Evolutionary conservation across 2,888 invertebrate species (phyloP).

Genomic region (Limnephilus rhombicus): DNA sequence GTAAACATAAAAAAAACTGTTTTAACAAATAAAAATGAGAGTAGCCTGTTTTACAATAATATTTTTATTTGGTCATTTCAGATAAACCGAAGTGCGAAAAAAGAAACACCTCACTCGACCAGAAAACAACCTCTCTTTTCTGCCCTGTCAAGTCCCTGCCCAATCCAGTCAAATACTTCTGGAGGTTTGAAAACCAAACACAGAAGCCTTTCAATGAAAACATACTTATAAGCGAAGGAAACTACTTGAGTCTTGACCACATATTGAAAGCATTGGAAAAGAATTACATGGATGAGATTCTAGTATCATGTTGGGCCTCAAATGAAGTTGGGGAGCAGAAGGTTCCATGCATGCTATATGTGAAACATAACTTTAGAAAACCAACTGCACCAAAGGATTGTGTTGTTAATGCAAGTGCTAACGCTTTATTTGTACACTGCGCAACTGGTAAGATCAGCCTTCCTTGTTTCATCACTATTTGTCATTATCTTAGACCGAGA

Average conservation of each 20-base stretch:
- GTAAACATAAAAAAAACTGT: too few relatives aligned
- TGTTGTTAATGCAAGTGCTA: constrained; percentile 50
- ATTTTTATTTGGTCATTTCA: constrained; percentile 44
- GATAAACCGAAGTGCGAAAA: constrained; percentile 61
- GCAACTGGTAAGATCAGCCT: constrained; percentile 47
- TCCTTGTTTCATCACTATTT: background rate
- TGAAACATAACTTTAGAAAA: constrained; percentile 53
- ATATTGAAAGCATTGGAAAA: constrained; percentile 50
- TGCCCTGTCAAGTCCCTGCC: constrained; percentile 61
- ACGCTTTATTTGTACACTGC: constrained; percentile 59
- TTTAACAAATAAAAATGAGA: too few relatives aligned
- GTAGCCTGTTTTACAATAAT: background rate
- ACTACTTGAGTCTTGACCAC: constrained; percentile 53
- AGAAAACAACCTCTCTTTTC: constrained; percentile 37
- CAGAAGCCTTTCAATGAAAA: constrained; percentile 50
- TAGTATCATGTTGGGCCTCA: constrained; percentile 60
- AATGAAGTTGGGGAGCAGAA: constrained; percentile 62
- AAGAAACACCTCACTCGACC: constrained; percentile 43
- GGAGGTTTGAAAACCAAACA: constrained; percentile 60
- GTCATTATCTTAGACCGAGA: too few relatives aligned
- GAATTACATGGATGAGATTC: constrained; percentile 56
- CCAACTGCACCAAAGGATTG: constrained; percentile 63
- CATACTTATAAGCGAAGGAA: constrained; percentile 56
- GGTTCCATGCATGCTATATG: constrained; percentile 53
- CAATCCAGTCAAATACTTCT: constrained; percentile 56